These are phyloP conservation scores for Acrossocheilus fasciatus DNA, from an alignment of 2,797 vertebrate genomes.

Conservation along the genomic window DNA sequence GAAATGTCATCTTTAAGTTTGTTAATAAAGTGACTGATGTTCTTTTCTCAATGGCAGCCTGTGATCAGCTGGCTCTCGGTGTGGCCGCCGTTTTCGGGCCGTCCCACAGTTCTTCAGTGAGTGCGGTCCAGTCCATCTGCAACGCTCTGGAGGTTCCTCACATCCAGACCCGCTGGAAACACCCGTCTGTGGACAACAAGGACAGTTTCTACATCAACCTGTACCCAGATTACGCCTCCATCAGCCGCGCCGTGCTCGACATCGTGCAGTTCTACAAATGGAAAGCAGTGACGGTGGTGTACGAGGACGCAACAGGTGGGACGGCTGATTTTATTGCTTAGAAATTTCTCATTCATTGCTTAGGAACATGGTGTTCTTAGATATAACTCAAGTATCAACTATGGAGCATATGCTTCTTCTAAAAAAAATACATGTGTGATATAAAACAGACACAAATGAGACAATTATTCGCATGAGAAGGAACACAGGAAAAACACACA, in stretches of 20 bases:
- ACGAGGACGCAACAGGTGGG: slow-evolving; percentile 96
- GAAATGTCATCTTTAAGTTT: not conserved
- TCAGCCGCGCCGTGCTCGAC: slow-evolving; percentile 93
- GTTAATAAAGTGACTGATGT: not conserved
- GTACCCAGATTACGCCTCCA: slow-evolving; percentile 93
- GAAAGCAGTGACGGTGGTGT: slow-evolving; percentile 94
- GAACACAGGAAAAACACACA: not conserved
- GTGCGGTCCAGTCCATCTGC: slow-evolving; percentile 97
- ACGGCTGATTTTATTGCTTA: not conserved
- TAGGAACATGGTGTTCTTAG: not conserved
- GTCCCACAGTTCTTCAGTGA: slow-evolving; percentile 94
- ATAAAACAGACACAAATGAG: not conserved
- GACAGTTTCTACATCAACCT: slow-evolving; percentile 98
- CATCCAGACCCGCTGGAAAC: slow-evolving; percentile 98
- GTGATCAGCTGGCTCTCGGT: slow-evolving; percentile 95
- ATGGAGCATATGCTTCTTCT: not conserved
- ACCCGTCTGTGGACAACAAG: slow-evolving; percentile 92
- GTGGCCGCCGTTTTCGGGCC: slow-evolving; percentile 96
- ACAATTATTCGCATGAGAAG: not conserved
- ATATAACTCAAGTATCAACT: not conserved
- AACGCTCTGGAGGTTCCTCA: slow-evolving; percentile 98
- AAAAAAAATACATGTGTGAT: not conserved
- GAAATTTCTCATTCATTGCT: not conserved
- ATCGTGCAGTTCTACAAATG: slow-evolving; percentile 96
- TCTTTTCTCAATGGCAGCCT: slow-evolving; percentile 77